Percentiles rank a stretch among this genome's conserved stretches.
phyloP scores from a whole-genome alignment of 2,113 vertebrate genomes.

The Scomber scombrus region DNA sequence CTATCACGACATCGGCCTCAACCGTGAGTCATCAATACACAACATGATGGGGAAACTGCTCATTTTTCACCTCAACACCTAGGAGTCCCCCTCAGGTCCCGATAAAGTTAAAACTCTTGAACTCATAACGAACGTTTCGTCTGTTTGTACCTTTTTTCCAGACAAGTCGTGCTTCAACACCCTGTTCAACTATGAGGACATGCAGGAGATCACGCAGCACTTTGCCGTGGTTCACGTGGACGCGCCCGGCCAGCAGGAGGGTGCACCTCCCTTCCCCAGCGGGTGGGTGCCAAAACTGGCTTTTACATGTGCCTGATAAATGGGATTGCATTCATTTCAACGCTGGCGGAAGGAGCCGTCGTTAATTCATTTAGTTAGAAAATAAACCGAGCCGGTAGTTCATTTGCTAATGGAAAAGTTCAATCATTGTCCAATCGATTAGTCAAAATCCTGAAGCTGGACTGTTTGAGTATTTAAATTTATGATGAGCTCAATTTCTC shows the following conservation, averaged over 20 bases:
- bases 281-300: conserved; percentile 83
- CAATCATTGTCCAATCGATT: neutral
- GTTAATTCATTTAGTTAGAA: conserved; percentile 1
- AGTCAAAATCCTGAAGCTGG: neutral
- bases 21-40: conserved; percentile 88
- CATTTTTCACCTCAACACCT: neutral
- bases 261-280: conserved; percentile 91
- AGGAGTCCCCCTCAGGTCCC: neutral
- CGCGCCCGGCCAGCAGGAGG: conserved; percentile 96
- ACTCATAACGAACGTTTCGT: neutral
- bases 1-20: conserved; percentile 98
- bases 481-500: neutral
- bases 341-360: neutral
- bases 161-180: conserved; percentile 99
- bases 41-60: neutral
- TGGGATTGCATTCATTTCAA: neutral
- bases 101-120: neutral
- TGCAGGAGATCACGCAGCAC: conserved; percentile 97
- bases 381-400: neutral
- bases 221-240: conserved; percentile 97
- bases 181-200: conserved; percentile 98
- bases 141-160: conserved; percentile 62
- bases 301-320: neutral
- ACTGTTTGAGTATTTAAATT: neutral
- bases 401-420: conserved; percentile 41